Conservation (phyloP, 2,888 invertebrate species). For the Eupeodes latifasciatus region DNA sequence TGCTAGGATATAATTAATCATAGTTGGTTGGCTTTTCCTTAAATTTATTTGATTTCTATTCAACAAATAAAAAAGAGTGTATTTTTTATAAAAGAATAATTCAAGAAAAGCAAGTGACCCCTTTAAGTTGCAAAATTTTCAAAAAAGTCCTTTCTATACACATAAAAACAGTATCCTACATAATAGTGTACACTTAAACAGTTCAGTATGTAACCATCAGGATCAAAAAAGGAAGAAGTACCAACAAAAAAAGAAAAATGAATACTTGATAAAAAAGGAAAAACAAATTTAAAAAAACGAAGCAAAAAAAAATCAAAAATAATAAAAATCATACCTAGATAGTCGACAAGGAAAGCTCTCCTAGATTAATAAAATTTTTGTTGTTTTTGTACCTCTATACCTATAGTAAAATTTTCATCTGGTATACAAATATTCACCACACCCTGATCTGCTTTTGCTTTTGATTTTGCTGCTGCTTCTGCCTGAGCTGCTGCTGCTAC, state of each 20-base stretch:
- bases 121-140: not conserved
- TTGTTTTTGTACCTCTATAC: slow-evolving; percentile 46
- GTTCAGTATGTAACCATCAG: slow-evolving; percentile 51
- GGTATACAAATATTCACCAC: slow-evolving; percentile 75
- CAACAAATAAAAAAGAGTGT: not conserved
- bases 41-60: no score
- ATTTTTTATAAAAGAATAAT: not conserved
- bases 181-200: slow-evolving; percentile 10
- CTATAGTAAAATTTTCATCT: slow-evolving; percentile 67
- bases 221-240: slow-evolving; percentile 20
- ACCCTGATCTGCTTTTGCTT: slow-evolving; percentile 71
- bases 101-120: not conserved
- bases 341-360: slow-evolving; percentile 65
- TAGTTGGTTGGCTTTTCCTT: slow-evolving; percentile 13
- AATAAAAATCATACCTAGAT: slow-evolving; percentile 20
- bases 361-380: slow-evolving; percentile 33
- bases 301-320: slow-evolving; percentile 29
- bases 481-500: slow-evolving; percentile 14
- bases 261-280: slow-evolving; percentile 45
- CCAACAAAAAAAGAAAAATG: slow-evolving; percentile 39
- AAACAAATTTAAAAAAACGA: slow-evolving; percentile 6
- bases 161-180: not conserved
- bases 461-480: slow-evolving; percentile 34
- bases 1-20: slow-evolving; percentile 14
- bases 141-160: slow-evolving; percentile 1